Evolutionary conservation across 1,140 invertebrate genomes (phyloP), one percentile per base, ranked within the genome.

Genomic region (Yoshiicerus persimilis): DNA sequence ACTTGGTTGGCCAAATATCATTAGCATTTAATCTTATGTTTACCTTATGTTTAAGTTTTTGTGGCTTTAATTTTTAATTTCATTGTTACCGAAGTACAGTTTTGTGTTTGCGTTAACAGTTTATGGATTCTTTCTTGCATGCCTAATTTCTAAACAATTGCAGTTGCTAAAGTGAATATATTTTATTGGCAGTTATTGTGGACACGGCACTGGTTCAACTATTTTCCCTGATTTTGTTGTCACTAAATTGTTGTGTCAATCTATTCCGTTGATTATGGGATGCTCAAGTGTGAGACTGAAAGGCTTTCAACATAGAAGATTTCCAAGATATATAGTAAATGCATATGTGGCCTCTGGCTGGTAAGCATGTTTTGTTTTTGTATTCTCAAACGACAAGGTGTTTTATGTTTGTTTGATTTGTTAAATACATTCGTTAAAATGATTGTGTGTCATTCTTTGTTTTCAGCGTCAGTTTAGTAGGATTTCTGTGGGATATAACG

Each of bases 401-500:
- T n/a, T n/a, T n/a, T n/a, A n/a, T n/a, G n/a, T n/a, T n/a, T n/a
- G n/a, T 56, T 36, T 75, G 30, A 32, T 34, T 87, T 27, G 16
- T 8, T n/a, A 32, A 30, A 8, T 16, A 38, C 32, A 6, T 84
- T 84, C 39, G 13, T 41, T 6, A 41, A 47, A 47, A 47, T 47
- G 41, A 47, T 20, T 47, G 16, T 3, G 11, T 70, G 5, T 70
- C 1, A 16, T 70, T 32, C 38, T 36, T 36, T 70, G 84, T 87
- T 32, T 75, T 88, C 62, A 91, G 90, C 70, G 39, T 87, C 3
- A 88, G 88, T 77, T 41, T 89, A 16, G 89, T 91, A 0, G 90
- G 90, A 84, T 91, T 88, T 75, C 80, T 91, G 36, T 91, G 88
- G 87, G 89, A 90, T 84, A 70, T 91, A 0, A 91, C 90, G 4